Base-by-base conservation (phyloP, 2,797 vertebrate genomes). In the Argentina silus region DNA sequence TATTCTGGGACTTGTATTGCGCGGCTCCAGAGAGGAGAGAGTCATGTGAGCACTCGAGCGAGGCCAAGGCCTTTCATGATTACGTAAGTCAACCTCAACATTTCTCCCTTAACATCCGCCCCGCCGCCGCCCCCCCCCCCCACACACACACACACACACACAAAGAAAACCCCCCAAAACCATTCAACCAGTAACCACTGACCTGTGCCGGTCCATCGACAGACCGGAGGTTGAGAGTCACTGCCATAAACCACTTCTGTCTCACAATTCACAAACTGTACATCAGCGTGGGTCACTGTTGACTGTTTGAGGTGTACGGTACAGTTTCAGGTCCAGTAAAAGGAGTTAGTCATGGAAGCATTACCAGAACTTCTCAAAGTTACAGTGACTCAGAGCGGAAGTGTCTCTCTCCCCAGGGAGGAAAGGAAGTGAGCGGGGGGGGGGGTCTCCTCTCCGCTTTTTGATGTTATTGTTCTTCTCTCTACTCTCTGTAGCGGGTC, bases 1-100 rank as follows among this genome's bases (percentile, higher is more conserved):
- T 96, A 6, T 96, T 96, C 90, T 96, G 95, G 95, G 95, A 96
- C 92, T 94, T 96, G 73, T 96, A 96, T 90, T 96, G 95, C 87
- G 95, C 95, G 70, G 95, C 94, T 82, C 95, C 95, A 74, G 95
- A 96, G 84, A 93, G 95, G 88, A 90, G 95, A 85, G 95, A 96
- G 93, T 95, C 95, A 7, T 96, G 94, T 90, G 95, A 96, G 77
- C 95, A 96, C 86, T 96, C 95, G 15, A 96, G 95, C 73, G 95
- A 96, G 92, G 95, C 95, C 81, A 96, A 96, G 91, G 95, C 95
- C 83, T 96, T 96, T 87, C 95, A 96, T 86, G 95, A 96, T 82
- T 96, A 96, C 7, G 95, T 96, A 91, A 96, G 95, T 95, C 42
- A 42, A 21, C 45, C 15, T 44, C 15, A n/a, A 43, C 7, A 59